Percentiles rank a stretch among this genome's conserved stretches.
Conservation (phyloP, 2,888 invertebrate genomes). For the Nebria salina region DNA sequence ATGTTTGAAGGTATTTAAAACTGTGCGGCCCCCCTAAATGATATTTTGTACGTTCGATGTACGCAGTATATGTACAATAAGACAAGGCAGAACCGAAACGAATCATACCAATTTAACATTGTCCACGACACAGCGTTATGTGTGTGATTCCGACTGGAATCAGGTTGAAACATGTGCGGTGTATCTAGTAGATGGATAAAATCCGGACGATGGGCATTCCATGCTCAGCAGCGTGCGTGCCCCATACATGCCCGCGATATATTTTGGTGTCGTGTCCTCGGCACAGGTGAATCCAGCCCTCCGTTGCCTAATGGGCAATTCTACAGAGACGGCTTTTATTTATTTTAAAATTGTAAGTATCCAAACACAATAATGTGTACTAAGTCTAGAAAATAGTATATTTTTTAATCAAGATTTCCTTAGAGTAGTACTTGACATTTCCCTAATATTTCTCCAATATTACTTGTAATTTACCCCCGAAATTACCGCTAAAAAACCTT, state of each 20-base stretch:
- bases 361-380: too few species aligned
- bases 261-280: constrained; percentile 4
- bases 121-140: not conserved
- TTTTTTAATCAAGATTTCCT: too few species aligned
- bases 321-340: not conserved
- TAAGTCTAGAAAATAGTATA: too few species aligned
- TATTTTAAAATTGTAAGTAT: not conserved
- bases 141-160: constrained; percentile 2
- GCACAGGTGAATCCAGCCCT: not conserved
- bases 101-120: constrained; percentile 18
- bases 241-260: constrained; percentile 15
- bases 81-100: constrained; percentile 7
- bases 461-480: too few species aligned
- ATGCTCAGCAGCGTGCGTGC: constrained; percentile 8
- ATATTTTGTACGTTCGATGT: not conserved
- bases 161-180: not conserved
- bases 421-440: too few species aligned
- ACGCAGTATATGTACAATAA: not conserved
- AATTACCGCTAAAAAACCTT: too few species aligned
- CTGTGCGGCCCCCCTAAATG: constrained; percentile 4
- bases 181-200: not conserved
- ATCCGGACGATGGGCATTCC: constrained; percentile 9
- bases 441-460: too few species aligned
- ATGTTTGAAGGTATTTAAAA: constrained; percentile 16
- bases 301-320: not conserved